phyloP scores from a whole-genome alignment of 2,888 invertebrate genomes.

The Erannis defoliaria region DNA sequence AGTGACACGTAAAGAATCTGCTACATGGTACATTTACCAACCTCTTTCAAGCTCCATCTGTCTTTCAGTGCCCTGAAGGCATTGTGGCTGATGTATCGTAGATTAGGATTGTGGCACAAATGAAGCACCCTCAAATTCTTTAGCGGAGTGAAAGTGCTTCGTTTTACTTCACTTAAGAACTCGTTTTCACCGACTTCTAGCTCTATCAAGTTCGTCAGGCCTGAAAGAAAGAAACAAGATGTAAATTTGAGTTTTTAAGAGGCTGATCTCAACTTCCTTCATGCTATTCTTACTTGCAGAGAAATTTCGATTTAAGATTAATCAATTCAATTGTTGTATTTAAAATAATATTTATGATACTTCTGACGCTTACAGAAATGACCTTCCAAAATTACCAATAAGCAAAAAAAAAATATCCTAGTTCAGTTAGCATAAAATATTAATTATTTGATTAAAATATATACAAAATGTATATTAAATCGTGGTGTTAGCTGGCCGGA shows the following conservation, averaged over 20 bases:
- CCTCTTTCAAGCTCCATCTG: slow-evolving; percentile 85
- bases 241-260: background rate
- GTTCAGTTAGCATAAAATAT: slow-evolving; percentile 1
- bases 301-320: too few species aligned
- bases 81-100: slow-evolving; percentile 86
- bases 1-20: background rate
- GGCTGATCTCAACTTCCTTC: too few species aligned
- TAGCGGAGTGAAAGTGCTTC: slow-evolving; percentile 84
- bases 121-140: slow-evolving; percentile 76
- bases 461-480: slow-evolving; percentile 16
- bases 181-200: slow-evolving; percentile 88
- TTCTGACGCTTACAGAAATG: too few species aligned
- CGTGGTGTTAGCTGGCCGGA: slow-evolving; percentile 18
- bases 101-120: slow-evolving; percentile 82
- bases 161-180: slow-evolving; percentile 83
- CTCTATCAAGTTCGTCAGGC: slow-evolving; percentile 82
- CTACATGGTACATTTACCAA: slow-evolving; percentile 51
- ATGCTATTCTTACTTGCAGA: too few species aligned
- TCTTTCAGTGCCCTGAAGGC: slow-evolving; percentile 84
- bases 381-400: too few species aligned
- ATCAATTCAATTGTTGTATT: too few species aligned
- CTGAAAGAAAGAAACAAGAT: slow-evolving; percentile 56
- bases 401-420: too few species aligned
- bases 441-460: background rate
- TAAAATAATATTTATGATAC: too few species aligned